Percentiles rank a stretch among this genome's conserved stretches.
These are phyloP conservation scores for Ormyrus labotus DNA, from an alignment of 2,888 invertebrate species.

Conservation along the genomic window DNA sequence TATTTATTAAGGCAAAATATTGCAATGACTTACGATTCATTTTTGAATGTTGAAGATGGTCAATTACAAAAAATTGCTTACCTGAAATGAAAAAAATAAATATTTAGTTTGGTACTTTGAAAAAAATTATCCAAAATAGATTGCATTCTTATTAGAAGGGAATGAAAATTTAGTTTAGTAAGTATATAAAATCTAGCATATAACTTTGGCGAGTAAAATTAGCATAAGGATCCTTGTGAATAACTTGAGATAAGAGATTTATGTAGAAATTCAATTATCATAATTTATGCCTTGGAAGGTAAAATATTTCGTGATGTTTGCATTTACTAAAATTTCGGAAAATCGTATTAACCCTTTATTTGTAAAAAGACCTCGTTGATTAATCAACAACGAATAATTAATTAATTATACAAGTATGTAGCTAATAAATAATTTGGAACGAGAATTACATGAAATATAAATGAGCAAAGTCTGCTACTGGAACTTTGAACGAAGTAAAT, in stretches of 20 bases:
- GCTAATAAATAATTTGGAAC: too few relatives aligned
- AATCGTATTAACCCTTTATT: background rate
- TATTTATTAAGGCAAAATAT: too few relatives aligned
- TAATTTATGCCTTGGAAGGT: slow-evolving; percentile 1
- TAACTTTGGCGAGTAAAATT: background rate
- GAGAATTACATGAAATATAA: background rate
- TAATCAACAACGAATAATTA: too few relatives aligned
- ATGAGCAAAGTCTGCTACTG: too few relatives aligned
- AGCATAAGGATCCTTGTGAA: background rate
- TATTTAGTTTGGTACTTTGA: too few relatives aligned
- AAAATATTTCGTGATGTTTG: background rate
- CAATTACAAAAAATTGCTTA: background rate
- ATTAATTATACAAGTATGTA: too few relatives aligned
- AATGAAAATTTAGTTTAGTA: too few relatives aligned
- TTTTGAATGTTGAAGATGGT: background rate
- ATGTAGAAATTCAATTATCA: slow-evolving; percentile 20
- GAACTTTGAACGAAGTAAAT: background rate
- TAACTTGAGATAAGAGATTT: background rate
- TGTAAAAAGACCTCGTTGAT: too few relatives aligned
- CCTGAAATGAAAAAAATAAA: background rate
- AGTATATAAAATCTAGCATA: too few relatives aligned
- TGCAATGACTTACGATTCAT: background rate
- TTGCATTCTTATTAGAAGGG: too few relatives aligned
- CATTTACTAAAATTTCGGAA: background rate
- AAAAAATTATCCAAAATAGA: too few relatives aligned